Conservation (phyloP, 2,113 vertebrate species). For the Varanus komodoensis region DNA sequence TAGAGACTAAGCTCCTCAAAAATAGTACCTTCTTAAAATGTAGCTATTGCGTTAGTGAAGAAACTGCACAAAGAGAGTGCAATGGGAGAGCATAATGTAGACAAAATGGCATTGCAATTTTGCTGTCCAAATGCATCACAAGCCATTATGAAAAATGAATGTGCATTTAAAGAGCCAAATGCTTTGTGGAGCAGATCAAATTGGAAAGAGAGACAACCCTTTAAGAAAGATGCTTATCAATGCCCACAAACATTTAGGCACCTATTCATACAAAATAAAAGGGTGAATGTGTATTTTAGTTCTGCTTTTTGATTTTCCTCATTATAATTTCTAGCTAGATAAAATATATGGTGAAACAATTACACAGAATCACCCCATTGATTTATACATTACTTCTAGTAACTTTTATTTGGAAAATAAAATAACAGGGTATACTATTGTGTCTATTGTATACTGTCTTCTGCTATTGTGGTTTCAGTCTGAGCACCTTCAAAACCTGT, state of each 20-base stretch:
- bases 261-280: slow-evolving; percentile 7
- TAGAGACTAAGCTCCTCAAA: not conserved
- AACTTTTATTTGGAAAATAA: not conserved
- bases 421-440: too few species aligned
- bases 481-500: not conserved
- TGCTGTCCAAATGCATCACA: slow-evolving; percentile 13
- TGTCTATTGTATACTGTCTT: too few species aligned
- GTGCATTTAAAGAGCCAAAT: not conserved
- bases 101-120: slow-evolving; percentile 10
- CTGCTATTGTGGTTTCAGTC: not conserved
- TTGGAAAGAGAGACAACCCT: not conserved
- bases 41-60: slow-evolving; percentile 18
- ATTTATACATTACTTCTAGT: slow-evolving; percentile 2
- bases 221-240: not conserved
- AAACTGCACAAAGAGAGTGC: slow-evolving; percentile 28
- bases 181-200: slow-evolving; percentile 30
- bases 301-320: not conserved
- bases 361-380: not conserved
- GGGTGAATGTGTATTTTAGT: not conserved
- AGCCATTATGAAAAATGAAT: slow-evolving; percentile 24
- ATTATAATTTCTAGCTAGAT: not conserved
- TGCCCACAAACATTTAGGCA: slow-evolving; percentile 15
- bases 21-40: not conserved
- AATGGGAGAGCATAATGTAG: slow-evolving; percentile 28
- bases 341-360: slow-evolving; percentile 6